Evolutionary conservation across 2,888 invertebrate species (phyloP).

Genomic region (Aleiodes testaceus): DNA sequence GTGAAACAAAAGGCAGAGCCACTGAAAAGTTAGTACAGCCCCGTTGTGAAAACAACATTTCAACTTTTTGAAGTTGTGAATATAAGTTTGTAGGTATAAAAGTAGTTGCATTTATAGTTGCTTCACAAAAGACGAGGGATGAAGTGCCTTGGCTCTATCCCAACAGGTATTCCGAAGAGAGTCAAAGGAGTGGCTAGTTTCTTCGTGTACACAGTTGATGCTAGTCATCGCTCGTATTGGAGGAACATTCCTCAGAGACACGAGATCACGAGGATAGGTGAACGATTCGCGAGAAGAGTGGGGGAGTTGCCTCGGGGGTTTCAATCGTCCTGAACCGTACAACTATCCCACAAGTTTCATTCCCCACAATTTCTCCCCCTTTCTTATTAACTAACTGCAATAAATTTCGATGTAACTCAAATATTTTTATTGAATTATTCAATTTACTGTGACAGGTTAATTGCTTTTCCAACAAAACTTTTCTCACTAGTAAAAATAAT

Average conservation of each 20-base stretch:
- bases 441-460: slow-evolving; percentile 13
- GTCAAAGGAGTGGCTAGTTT: background rate
- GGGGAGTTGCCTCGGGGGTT: slow-evolving; percentile 6
- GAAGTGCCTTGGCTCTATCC: background rate
- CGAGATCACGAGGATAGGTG: slow-evolving; percentile 25
- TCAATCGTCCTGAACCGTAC: slow-evolving; percentile 15
- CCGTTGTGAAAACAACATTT: slow-evolving; percentile 30
- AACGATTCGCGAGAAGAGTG: background rate
- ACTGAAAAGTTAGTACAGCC: slow-evolving; percentile 21
- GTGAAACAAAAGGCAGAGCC: slow-evolving; percentile 20
- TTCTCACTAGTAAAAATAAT: background rate
- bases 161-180: slow-evolving; percentile 23
- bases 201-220: background rate
- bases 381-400: background rate
- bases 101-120: slow-evolving; percentile 3
- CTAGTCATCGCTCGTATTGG: background rate
- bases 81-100: slow-evolving; percentile 1
- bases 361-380: background rate
- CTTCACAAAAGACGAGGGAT: too few species aligned
- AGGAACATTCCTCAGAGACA: slow-evolving; percentile 17
- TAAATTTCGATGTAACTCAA: background rate
- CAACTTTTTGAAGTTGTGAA: slow-evolving; percentile 22
- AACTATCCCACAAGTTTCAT: background rate
- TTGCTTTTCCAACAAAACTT: background rate
- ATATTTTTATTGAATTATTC: slow-evolving; percentile 20